Evolutionary conservation across 2,113 vertebrate genomes (phyloP).

Genomic region (Tragulus kanchil): DNA sequence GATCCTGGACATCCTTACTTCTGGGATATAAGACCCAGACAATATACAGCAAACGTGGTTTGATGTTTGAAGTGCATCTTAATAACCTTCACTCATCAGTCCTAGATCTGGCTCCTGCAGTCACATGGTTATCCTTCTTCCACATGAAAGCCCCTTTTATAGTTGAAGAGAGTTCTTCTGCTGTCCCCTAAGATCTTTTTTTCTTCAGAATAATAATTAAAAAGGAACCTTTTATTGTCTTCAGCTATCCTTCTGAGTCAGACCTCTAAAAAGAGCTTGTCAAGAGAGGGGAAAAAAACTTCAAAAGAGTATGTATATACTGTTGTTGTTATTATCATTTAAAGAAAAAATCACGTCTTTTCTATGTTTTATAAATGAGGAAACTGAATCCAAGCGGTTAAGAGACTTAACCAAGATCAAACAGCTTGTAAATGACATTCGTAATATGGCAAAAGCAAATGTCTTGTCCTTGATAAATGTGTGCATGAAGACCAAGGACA

Average conservation of each 20-base stretch:
- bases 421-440: neutral
- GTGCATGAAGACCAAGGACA: slow-evolving; percentile 12
- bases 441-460: neutral
- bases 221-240: slow-evolving; percentile 16
- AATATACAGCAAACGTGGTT: too few species aligned
- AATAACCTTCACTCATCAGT: neutral
- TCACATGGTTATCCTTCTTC: neutral
- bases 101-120: neutral
- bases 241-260: slow-evolving; percentile 8
- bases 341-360: slow-evolving; percentile 23
- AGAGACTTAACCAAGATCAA: neutral
- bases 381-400: neutral
- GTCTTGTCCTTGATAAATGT: neutral
- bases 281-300: neutral
- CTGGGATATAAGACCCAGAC: neutral
- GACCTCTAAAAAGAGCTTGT: slow-evolving; percentile 13
- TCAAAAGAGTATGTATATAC: neutral
- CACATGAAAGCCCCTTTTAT: neutral
- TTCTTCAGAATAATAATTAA: neutral
- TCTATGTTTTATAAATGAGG: slow-evolving; percentile 47
- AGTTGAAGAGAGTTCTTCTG: neutral
- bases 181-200: slow-evolving; percentile 6
- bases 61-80: neutral
- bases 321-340: neutral
- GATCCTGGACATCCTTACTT: neutral